Evolutionary conservation across 2,888 invertebrate species (phyloP).

Genomic region (Noctua comes): DNA sequence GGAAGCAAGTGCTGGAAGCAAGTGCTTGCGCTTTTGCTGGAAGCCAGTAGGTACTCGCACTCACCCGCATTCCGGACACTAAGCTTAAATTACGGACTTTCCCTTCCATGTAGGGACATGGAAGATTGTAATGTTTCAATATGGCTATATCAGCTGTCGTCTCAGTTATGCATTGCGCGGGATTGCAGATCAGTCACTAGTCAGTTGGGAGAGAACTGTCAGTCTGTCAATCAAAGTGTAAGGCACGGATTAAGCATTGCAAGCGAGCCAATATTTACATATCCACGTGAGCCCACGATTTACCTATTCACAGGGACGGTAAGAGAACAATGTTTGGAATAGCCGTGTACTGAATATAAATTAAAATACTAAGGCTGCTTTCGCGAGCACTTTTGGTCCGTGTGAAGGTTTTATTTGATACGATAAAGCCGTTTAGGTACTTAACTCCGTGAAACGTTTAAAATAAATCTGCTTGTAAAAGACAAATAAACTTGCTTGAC

Average conservation of each 20-base stretch:
- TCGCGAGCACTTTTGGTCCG: slow-evolving; percentile 39
- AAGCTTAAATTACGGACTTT: background rate
- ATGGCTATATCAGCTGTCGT: background rate
- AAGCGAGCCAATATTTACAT: background rate
- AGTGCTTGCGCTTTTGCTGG: background rate
- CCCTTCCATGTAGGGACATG: background rate
- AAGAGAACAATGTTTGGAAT: slow-evolving; percentile 11
- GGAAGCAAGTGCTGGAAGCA: background rate
- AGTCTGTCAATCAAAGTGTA: background rate
- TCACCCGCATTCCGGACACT: background rate
- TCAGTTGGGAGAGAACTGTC: background rate
- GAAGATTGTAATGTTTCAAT: background rate
- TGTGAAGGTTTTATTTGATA: slow-evolving; percentile 59
- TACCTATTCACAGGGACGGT: background rate
- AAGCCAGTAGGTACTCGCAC: background rate
- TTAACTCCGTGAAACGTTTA: slow-evolving; percentile 46
- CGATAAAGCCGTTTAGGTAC: slow-evolving; percentile 48
- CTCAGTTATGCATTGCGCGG: background rate
- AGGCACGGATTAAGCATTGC: background rate
- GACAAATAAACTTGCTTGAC: slow-evolving; percentile 54
- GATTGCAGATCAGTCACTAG: background rate
- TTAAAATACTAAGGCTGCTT: slow-evolving; percentile 52
- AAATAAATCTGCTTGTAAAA: slow-evolving; percentile 47
- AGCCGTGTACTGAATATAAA: slow-evolving; percentile 59
- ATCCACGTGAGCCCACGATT: background rate